Conservation (phyloP, 2,113 vertebrate genomes). For the Platycercus adscitus region DNA sequence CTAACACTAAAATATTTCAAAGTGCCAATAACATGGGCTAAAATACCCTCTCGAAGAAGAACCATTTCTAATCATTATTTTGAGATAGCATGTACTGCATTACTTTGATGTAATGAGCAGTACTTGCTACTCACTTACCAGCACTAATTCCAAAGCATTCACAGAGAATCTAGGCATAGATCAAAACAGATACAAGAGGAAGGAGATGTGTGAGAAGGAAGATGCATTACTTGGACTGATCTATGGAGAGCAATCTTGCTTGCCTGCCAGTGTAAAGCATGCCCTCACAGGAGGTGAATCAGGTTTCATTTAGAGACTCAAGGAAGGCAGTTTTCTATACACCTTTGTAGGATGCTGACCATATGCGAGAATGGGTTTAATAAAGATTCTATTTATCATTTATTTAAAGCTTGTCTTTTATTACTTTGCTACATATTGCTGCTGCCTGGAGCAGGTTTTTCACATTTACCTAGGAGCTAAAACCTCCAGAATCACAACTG, state of each 20-base stretch:
- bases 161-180: background rate
- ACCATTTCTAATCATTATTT: background rate
- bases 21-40: background rate
- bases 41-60: background rate
- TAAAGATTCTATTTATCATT: conserved; percentile 45
- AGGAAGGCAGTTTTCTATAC: background rate
- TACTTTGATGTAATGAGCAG: background rate
- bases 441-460: conserved; percentile 4
- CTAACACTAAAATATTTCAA: background rate
- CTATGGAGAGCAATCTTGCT: background rate
- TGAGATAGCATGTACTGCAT: background rate
- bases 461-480: background rate
- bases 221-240: background rate
- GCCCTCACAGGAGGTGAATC: background rate
- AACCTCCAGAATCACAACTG: background rate
- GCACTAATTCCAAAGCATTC: background rate
- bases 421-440: conserved; percentile 1
- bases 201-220: background rate
- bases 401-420: conserved; percentile 21
- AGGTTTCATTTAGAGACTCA: background rate
- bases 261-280: background rate
- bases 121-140: background rate
- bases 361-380: conserved; percentile 48
- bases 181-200: background rate
- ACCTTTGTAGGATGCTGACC: background rate